These are phyloP conservation scores for Serranus cabrilla DNA, from an alignment of 2,797 vertebrate species.

Conservation along the genomic window DNA sequence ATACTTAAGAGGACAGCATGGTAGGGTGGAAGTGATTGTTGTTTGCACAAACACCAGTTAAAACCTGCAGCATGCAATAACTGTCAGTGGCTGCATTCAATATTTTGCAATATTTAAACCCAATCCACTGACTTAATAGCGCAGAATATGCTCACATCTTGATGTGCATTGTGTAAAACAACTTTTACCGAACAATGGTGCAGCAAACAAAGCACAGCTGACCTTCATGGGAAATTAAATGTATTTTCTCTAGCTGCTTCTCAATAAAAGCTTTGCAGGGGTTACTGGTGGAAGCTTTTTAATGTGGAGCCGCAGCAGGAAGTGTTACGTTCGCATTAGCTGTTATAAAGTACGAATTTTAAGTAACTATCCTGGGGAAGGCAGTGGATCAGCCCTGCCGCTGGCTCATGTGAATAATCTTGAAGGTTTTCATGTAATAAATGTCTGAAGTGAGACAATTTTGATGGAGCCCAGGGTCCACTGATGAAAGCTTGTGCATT, in stretches of 20 bases:
- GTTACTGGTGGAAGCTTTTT: slow-evolving; percentile 5
- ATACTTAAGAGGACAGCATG: background rate
- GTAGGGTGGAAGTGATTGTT: background rate
- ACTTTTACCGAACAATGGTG: slow-evolving; percentile 1
- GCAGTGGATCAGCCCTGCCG: background rate
- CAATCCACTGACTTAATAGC: background rate
- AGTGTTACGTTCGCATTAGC: slow-evolving; percentile 13
- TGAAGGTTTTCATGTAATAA: too few species aligned
- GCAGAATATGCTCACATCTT: background rate
- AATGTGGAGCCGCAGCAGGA: slow-evolving; percentile 19
- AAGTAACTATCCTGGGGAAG: background rate
- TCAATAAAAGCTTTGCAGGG: slow-evolving; percentile 10
- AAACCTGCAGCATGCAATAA: background rate
- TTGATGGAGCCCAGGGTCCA: too few species aligned
- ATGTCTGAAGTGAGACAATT: too few species aligned
- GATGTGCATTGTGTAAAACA: background rate
- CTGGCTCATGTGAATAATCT: background rate
- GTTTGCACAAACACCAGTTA: slow-evolving; percentile 4
- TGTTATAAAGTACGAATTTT: background rate
- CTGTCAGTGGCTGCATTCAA: background rate
- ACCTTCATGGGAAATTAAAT: slow-evolving; percentile 17
- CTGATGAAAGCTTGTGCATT: too few species aligned
- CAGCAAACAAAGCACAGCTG: slow-evolving; percentile 2
- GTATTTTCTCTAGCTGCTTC: background rate
- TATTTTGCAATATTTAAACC: slow-evolving; percentile 20